Evolutionary conservation across 2,888 invertebrate genomes (phyloP).

Genomic region (Oscheius sp.): DNA sequence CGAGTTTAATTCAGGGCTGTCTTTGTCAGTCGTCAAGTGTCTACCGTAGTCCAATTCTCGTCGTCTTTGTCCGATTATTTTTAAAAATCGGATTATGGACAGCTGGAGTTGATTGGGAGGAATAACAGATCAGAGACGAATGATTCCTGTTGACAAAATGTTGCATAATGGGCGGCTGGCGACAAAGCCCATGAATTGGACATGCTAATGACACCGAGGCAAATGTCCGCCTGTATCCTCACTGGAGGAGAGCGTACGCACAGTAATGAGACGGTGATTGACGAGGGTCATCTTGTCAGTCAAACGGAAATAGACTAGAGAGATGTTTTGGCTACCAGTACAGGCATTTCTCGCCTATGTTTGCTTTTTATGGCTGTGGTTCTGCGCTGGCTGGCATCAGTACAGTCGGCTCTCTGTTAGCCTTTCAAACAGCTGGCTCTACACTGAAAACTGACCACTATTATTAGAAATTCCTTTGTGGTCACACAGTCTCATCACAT

Average conservation of each 20-base stretch:
- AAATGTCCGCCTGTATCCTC: constrained; percentile 2
- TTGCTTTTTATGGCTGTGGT: constrained; percentile 32
- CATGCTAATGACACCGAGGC: constrained; percentile 21
- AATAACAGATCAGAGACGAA: constrained; percentile 5
- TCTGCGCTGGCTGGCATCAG: constrained; percentile 14
- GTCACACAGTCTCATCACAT: no score
- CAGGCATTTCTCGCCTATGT: constrained; percentile 20
- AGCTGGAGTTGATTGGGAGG: constrained; percentile 15
- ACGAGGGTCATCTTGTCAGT: constrained; percentile 6
- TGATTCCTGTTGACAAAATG: constrained; percentile 18
- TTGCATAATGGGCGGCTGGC: constrained; percentile 31
- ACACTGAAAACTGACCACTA: constrained; percentile 36
- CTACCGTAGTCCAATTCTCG: constrained; percentile 23
- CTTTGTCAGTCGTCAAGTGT: constrained; percentile 22
- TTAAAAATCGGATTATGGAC: background rate
- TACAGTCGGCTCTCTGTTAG: constrained; percentile 27
- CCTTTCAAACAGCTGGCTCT: constrained; percentile 26
- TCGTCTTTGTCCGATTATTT: constrained; percentile 2
- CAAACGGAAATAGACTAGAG: background rate
- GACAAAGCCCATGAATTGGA: constrained; percentile 30
- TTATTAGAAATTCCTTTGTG: constrained; percentile 29
- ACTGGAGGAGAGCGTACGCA: constrained; percentile 7
- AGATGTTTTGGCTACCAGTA: constrained; percentile 3
- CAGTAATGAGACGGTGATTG: constrained; percentile 32
- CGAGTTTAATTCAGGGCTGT: background rate